These are phyloP conservation scores for Recurvirostra avosetta DNA, from an alignment of 2,113 vertebrate species.

Conservation along the genomic window DNA sequence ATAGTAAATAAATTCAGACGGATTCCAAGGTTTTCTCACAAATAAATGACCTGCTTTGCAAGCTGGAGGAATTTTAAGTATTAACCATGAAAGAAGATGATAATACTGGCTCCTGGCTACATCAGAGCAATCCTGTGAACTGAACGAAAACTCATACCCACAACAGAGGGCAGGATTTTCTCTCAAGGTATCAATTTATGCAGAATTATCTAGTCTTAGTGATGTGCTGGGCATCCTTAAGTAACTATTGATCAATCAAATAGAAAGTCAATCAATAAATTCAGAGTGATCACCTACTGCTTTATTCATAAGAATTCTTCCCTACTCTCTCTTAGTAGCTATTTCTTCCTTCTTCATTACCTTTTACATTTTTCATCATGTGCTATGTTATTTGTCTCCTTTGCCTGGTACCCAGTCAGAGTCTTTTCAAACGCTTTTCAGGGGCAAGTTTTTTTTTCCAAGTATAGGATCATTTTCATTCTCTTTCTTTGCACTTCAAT, in stretches of 20 bases:
- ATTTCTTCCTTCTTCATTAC: background rate
- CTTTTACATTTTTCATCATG: background rate
- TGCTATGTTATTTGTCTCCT: background rate
- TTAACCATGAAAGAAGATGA: background rate
- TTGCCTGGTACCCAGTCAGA: background rate
- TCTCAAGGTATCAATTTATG: background rate
- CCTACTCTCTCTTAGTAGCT: background rate
- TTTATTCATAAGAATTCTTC: constrained; percentile 8
- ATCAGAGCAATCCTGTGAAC: background rate
- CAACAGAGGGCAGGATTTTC: background rate
- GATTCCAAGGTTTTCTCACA: background rate
- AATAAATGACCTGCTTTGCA: background rate
- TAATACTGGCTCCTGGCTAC: background rate
- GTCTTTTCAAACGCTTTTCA: background rate
- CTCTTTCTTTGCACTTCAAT: background rate
- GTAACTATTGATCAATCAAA: background rate
- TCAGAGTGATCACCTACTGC: background rate
- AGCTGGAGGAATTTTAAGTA: background rate
- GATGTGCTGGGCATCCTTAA: background rate
- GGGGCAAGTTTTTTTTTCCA: background rate
- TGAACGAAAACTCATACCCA: background rate
- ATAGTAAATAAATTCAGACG: background rate
- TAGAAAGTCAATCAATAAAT: background rate
- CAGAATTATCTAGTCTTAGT: background rate
- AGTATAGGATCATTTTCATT: background rate